Percentiles rank a stretch among this genome's conserved stretches.
phyloP scores from a whole-genome alignment of 2,888 invertebrate genomes.

The Apoda limacodes region DNA sequence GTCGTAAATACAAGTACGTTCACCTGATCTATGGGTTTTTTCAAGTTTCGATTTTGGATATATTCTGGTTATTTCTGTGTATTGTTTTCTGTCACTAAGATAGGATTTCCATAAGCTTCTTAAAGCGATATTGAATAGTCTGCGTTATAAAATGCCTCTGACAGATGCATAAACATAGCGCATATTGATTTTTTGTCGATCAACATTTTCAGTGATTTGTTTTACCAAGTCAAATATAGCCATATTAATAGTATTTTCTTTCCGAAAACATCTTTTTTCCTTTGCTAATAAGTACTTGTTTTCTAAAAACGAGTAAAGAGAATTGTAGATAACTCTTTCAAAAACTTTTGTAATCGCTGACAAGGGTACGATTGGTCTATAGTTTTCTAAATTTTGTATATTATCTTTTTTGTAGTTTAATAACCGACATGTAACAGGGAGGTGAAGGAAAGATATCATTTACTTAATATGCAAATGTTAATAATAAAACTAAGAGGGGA shows the following conservation, averaged over 20 bases:
- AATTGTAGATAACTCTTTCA: slow-evolving; percentile 4
- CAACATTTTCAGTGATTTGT: neutral
- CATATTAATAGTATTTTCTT: slow-evolving; percentile 2
- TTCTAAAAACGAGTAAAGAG: slow-evolving; percentile 4
- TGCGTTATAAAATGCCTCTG: slow-evolving; percentile 5
- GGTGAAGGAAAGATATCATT: neutral
- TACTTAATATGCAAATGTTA: slow-evolving; percentile 1
- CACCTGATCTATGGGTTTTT: too few species aligned
- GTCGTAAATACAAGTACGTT: too few species aligned
- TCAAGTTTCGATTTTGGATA: too few species aligned
- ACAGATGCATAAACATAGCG: slow-evolving; percentile 4
- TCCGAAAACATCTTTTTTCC: slow-evolving; percentile 7
- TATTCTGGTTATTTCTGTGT: too few species aligned
- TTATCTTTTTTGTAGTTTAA: slow-evolving; percentile 1
- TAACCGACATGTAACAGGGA: neutral
- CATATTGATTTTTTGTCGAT: too few species aligned
- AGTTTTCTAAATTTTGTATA: neutral
- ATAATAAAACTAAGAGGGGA: too few species aligned
- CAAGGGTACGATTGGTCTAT: slow-evolving; percentile 8
- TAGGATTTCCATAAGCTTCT: neutral
- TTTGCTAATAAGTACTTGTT: slow-evolving; percentile 1
- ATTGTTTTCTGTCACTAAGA: too few species aligned
- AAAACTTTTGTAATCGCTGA: slow-evolving; percentile 8
- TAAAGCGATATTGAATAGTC: neutral
- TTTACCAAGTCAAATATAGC: slow-evolving; percentile 5